phyloP scores from a whole-genome alignment of 2,797 vertebrate genomes.

The Sus cebifrons region DNA sequence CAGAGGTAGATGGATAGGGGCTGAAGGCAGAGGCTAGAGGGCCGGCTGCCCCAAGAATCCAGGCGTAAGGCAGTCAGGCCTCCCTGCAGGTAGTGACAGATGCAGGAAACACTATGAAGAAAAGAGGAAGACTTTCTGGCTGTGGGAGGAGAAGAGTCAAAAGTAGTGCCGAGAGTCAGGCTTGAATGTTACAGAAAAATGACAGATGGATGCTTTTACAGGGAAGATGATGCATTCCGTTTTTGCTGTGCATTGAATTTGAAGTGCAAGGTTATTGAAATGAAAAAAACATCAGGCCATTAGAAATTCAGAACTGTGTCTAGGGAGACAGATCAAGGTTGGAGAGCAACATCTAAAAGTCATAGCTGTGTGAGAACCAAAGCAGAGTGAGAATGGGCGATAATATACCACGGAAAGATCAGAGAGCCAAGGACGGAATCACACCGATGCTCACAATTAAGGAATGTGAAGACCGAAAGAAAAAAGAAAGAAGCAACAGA shows the following conservation, averaged over 20 bases:
- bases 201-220: background rate
- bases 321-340: background rate
- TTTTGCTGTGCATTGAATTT: slow-evolving; percentile 53
- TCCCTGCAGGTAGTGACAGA: background rate
- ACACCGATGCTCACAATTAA: background rate
- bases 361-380: slow-evolving; percentile 41
- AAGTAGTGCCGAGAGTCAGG: background rate
- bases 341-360: slow-evolving; percentile 48
- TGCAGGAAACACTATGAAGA: background rate
- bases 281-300: slow-evolving; percentile 1
- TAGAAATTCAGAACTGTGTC: slow-evolving; percentile 32
- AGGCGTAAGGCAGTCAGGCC: background rate
- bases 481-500: background rate
- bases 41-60: background rate
- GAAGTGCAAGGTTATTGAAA: background rate
- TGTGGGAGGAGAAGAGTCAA: background rate
- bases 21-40: background rate
- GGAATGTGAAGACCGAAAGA: background rate
- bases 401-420: background rate
- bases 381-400: background rate
- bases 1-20: background rate
- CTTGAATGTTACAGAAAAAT: slow-evolving; percentile 35
- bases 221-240: background rate
- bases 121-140: background rate
- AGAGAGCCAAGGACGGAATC: background rate